Evolutionary conservation across 2,888 invertebrate species (phyloP).

Genomic region (Polydrusus tereticollis): DNA sequence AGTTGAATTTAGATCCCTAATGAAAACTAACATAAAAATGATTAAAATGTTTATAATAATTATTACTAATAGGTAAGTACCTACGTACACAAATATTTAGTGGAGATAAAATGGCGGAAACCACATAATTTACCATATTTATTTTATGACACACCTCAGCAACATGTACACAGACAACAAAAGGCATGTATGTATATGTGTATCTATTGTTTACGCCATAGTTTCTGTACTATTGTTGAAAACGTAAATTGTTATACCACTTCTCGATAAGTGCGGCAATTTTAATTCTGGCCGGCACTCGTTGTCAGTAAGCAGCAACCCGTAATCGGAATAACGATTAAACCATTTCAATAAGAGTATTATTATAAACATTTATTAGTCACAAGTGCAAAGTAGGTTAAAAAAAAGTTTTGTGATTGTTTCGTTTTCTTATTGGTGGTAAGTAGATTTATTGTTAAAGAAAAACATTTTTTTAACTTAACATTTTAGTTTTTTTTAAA

Average conservation of each 20-base stretch:
- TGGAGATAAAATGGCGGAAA: neutral
- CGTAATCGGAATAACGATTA: conserved; percentile 39
- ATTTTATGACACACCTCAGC: neutral
- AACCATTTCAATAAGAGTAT: conserved; percentile 6
- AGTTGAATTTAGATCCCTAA: too few species aligned
- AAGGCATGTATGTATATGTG: conserved; percentile 2
- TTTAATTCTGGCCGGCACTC: conserved; percentile 28
- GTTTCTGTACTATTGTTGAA: conserved; percentile 11
- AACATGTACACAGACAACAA: neutral
- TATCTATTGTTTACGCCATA: conserved; percentile 7
- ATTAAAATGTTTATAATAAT: too few species aligned
- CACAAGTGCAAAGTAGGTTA: neutral
- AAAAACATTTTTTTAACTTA: neutral
- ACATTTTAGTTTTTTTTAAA: neutral
- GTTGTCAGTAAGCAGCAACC: conserved; percentile 22
- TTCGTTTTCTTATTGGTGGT: neutral
- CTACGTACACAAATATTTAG: neutral
- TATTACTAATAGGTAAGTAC: neutral
- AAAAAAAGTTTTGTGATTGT: neutral
- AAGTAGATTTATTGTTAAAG: neutral
- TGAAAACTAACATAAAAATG: too few species aligned
- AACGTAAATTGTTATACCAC: conserved; percentile 42
- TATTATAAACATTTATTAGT: conserved; percentile 8
- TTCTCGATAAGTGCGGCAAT: conserved; percentile 32
- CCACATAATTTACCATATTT: neutral